A percentile compares a stretch with the other conserved stretches of the same genome.
These are phyloP conservation scores for Thyatira batis DNA, from an alignment of 2,888 invertebrate genomes.

Conservation along the genomic window DNA sequence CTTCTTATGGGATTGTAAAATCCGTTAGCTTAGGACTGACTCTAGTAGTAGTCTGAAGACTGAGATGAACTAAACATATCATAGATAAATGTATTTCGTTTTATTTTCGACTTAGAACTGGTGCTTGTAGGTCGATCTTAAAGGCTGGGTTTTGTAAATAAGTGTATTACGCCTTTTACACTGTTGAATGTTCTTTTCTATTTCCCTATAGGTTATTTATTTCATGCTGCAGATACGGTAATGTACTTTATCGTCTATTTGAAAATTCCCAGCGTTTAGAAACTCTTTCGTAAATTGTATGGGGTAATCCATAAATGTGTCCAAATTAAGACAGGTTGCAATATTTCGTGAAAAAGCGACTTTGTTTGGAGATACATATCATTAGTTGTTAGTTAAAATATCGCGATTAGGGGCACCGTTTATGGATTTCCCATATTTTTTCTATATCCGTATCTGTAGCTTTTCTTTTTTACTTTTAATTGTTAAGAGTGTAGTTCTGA, in stretches of 20 bases:
- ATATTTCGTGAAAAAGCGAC: slow-evolving; percentile 1
- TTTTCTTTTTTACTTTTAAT: slow-evolving; percentile 5
- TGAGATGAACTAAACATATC: slow-evolving; percentile 80
- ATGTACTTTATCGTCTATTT: background rate
- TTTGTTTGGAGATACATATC: slow-evolving; percentile 5
- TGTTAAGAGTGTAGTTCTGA: slow-evolving; percentile 46
- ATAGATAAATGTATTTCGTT: slow-evolving; percentile 76
- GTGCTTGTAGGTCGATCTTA: slow-evolving; percentile 82
- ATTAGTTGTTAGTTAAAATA: background rate
- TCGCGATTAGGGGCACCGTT: background rate
- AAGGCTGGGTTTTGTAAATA: slow-evolving; percentile 82
- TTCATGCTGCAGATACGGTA: slow-evolving; percentile 39
- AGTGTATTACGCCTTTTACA: slow-evolving; percentile 76
- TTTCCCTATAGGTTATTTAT: slow-evolving; percentile 31
- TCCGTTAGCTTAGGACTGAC: slow-evolving; percentile 80
- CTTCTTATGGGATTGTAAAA: slow-evolving; percentile 78
- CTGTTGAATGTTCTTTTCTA: slow-evolving; percentile 56
- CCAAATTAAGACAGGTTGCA: background rate
- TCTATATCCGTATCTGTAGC: background rate
- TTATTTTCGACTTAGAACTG: slow-evolving; percentile 80
- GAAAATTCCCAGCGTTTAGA: background rate
- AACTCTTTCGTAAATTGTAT: background rate
- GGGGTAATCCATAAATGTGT: background rate
- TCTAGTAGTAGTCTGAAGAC: slow-evolving; percentile 81
- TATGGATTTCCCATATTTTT: background rate